Conservation (phyloP, 2,888 invertebrate genomes). For the Torymus tubicola region DNA sequence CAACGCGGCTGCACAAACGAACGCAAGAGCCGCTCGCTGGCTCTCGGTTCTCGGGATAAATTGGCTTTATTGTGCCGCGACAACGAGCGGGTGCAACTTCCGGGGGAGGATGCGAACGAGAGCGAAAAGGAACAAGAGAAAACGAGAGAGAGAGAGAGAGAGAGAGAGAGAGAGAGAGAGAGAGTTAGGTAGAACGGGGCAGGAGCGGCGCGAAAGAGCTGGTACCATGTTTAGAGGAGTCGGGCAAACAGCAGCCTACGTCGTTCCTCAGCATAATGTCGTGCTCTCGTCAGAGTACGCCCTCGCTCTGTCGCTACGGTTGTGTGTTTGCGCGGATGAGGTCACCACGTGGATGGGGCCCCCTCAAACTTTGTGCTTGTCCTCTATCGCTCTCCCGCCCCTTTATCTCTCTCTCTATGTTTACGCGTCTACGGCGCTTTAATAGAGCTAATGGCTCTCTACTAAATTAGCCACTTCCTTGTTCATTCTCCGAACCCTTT, state of each 20-base stretch:
- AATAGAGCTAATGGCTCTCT: constrained; percentile 53
- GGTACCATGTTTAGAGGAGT: constrained; percentile 8
- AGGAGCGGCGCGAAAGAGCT: constrained; percentile 14
- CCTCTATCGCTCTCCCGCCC: neutral
- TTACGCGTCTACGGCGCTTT: constrained; percentile 19
- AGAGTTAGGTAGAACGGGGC: constrained; percentile 8
- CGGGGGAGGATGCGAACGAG: neutral
- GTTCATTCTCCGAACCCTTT: neutral
- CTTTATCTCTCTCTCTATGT: neutral
- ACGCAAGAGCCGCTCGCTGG: neutral
- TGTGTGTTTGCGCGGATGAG: neutral
- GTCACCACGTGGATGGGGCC: too few relatives aligned
- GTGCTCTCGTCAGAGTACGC: neutral
- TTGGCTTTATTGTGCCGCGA: constrained; percentile 4
- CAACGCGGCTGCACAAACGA: too few relatives aligned
- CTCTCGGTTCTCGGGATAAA: constrained; percentile 11
- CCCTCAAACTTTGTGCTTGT: constrained; percentile 24
- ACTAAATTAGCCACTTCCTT: constrained; percentile 34
- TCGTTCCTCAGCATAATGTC: constrained; percentile 22
- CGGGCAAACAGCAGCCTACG: constrained; percentile 21
- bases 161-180: constrained; percentile 22
- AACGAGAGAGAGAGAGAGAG: constrained; percentile 30
- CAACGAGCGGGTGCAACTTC: neutral
- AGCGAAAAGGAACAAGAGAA: constrained; percentile 19
- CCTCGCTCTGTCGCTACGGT: neutral